Percentiles rank a stretch among this genome's conserved stretches.
phyloP scores from a whole-genome alignment of 2,797 vertebrate species.

The Oryzias sinensis region DNA sequence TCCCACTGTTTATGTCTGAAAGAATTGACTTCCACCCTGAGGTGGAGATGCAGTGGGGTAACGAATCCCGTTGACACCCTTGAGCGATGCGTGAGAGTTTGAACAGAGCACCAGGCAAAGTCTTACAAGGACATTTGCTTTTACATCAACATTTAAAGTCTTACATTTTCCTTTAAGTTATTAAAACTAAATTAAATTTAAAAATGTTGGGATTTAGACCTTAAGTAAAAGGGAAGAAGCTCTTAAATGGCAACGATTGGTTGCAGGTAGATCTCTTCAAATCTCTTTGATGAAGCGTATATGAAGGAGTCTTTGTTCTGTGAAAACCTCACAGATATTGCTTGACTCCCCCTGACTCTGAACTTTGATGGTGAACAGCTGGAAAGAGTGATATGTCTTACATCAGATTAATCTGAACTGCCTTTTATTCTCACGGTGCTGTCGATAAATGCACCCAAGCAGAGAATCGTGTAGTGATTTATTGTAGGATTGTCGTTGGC shows the following conservation, averaged over 20 bases:
- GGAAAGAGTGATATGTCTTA: slow-evolving; percentile 12
- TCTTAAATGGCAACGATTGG: no score
- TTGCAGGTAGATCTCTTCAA: neutral
- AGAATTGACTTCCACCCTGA: slow-evolving; percentile 56
- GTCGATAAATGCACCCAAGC: neutral
- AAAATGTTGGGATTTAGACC: no score
- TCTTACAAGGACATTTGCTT: slow-evolving; percentile 2
- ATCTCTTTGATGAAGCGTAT: neutral
- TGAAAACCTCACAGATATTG: neutral
- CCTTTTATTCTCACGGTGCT: slow-evolving; percentile 20
- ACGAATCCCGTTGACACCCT: slow-evolving; percentile 25
- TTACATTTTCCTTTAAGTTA: no score
- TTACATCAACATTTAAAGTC: no score
- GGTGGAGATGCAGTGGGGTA: slow-evolving; percentile 54
- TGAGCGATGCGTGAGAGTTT: slow-evolving; percentile 30
- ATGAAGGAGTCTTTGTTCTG: neutral
- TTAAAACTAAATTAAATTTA: no score
- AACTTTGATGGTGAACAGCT: slow-evolving; percentile 19
- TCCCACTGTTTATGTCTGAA: slow-evolving; percentile 14
- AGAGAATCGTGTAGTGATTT: no score
- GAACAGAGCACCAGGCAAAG: slow-evolving; percentile 13
- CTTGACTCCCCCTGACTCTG: slow-evolving; percentile 5
- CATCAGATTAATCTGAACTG: slow-evolving; percentile 42
- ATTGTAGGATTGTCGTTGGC: no score
- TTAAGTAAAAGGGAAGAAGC: no score